Base-by-base conservation (phyloP, 1,140 invertebrate genomes). In the Maconellicoccus hirsutus region DNA sequence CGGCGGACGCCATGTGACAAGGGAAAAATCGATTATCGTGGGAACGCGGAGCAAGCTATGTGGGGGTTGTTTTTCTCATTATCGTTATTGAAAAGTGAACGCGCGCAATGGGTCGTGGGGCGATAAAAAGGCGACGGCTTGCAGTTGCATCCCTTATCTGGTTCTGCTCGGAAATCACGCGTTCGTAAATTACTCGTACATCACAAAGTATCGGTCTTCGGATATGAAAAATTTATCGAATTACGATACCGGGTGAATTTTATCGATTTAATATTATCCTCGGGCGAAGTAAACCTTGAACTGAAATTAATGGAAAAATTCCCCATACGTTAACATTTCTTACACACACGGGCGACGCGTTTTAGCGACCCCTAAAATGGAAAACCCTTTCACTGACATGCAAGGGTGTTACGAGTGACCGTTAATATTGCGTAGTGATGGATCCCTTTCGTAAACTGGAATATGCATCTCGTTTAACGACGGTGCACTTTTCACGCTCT, bases 361-460 rank as follows among this genome's bases (percentile, higher is more conserved):
- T 66, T 66, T 66, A 23, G 19, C 6, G 3, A 66, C 21, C 61
- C 61, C 61, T 23, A 4, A 12, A 66, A 59, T 19, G 52, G 21
- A 59, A 59, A 19, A 66, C 61, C 61, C 61, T 66, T 66, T 66
- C 61, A 14, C 61, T 16, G 61, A 59, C 52, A 59, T 22, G 52
- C n/a, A 19, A 59, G 61, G 61, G 61, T 19, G 61, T 66, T 66
- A 66, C 10, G 61, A 66, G 21, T 66, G 61, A 66, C 61, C 61
- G 61, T 66, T 66, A 66, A 26, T 66, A 66, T 66, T 66, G 61
- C 61, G 61, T 66, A 66, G 61, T 66, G 61, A 66, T 25, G 61
- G 25, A 66, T 66, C 61, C 61, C 61, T 66, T 66, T 66, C 10
- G 10, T 23, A 25, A 66, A 66, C 7, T 66, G 61, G 61, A 66